Conservation (phyloP, 2,113 vertebrate genomes). For the Sander lucioperca region DNA sequence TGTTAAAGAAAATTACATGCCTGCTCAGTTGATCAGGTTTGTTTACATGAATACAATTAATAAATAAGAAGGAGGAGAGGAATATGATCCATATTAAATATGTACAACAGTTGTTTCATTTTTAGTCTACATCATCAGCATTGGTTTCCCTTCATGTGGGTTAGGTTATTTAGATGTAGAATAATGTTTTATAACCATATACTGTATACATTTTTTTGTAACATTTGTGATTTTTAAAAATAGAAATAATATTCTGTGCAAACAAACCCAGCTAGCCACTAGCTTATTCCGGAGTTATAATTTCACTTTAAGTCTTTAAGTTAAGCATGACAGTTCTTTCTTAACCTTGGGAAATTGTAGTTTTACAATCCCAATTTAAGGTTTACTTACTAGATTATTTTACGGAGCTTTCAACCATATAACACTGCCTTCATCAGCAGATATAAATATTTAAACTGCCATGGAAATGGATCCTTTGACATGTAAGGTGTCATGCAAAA, state of each 20-base stretch:
- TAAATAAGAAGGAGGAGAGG: not conserved
- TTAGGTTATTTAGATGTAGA: not conserved
- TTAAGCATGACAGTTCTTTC: not conserved
- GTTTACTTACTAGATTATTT: not conserved
- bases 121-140: not conserved
- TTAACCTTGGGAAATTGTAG: not conserved
- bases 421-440: not conserved
- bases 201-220: too few relatives aligned
- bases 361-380: not conserved
- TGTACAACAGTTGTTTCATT: not conserved
- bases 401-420: not conserved
- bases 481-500: not conserved
- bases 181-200: not conserved
- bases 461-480: not conserved
- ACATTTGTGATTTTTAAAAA: not conserved
- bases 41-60: not conserved
- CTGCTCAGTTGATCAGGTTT: constrained; percentile 13
- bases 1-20: constrained; percentile 23
- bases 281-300: not conserved
- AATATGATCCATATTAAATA: constrained; percentile 8
- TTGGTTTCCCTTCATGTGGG: not conserved
- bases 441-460: not conserved
- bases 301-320: not conserved
- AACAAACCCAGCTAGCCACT: not conserved
- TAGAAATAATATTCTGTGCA: not conserved